These are phyloP conservation scores for Sebastes miniatus DNA, from an alignment of 2,797 vertebrate species.

Conservation along the genomic window DNA sequence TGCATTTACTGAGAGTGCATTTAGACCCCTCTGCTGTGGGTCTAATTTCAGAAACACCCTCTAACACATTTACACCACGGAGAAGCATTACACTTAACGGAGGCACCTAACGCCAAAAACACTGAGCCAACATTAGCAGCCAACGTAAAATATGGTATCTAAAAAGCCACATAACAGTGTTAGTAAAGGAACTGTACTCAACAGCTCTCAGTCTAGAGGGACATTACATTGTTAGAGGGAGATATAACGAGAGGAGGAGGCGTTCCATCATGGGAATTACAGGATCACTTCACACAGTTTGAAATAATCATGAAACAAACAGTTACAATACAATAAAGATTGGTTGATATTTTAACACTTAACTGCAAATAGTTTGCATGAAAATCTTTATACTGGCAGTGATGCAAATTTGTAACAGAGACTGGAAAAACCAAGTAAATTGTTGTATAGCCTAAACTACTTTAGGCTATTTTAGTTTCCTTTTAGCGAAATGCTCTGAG, in stretches of 20 bases:
- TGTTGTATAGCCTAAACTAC: no score
- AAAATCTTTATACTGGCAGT: accelerated
- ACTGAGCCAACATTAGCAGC: conserved; percentile 53
- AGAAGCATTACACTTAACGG: conserved; percentile 49
- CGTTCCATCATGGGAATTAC: background rate
- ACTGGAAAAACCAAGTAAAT: no score
- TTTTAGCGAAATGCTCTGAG: no score
- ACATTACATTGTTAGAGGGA: conserved; percentile 45
- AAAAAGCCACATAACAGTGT: conserved; percentile 73
- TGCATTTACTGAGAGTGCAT: conserved; percentile 32
- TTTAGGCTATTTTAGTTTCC: no score
- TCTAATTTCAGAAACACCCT: conserved; percentile 70
- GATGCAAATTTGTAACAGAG: no score
- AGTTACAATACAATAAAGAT: background rate
- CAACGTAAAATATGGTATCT: conserved; percentile 64
- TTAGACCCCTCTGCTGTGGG: conserved; percentile 53
- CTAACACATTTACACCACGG: conserved; percentile 57
- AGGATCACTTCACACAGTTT: background rate
- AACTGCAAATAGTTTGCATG: background rate
- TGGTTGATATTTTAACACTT: background rate
- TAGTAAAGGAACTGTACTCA: conserved; percentile 56
- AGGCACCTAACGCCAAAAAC: conserved; percentile 71
- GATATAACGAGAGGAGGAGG: background rate
- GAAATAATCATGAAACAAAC: background rate
- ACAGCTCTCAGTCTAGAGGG: conserved; percentile 46